Evolutionary conservation across 2,888 invertebrate genomes (phyloP).

Genomic region (Eucera pruinosa): DNA sequence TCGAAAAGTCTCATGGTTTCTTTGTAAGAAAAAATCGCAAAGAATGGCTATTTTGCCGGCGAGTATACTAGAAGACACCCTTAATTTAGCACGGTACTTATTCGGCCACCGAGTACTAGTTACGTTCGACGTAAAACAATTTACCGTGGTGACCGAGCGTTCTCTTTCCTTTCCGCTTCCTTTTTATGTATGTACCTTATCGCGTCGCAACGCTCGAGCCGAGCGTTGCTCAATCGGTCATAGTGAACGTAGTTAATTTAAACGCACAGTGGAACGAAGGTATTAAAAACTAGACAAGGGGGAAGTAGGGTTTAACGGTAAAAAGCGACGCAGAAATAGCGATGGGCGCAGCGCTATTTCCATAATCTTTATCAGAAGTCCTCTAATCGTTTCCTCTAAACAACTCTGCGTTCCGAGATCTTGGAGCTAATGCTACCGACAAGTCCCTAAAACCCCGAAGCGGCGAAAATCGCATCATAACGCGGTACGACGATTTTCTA

Average conservation of each 20-base stretch:
- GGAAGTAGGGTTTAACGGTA: constrained; percentile 27
- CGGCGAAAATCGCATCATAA: background rate
- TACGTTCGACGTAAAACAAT: background rate
- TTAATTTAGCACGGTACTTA: background rate
- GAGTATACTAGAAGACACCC: too few relatives aligned
- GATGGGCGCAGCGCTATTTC: constrained; percentile 3
- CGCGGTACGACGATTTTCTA: background rate
- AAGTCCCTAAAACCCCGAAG: background rate
- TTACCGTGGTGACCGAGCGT: constrained; percentile 6
- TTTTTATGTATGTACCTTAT: constrained; percentile 39
- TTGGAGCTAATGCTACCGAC: background rate
- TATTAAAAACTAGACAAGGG: constrained; percentile 37
- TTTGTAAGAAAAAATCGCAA: too few relatives aligned
- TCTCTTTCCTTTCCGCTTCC: background rate
- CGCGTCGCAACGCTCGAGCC: constrained; percentile 9
- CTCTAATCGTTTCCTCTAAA: too few relatives aligned
- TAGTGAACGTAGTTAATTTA: constrained; percentile 12
- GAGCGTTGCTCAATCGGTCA: constrained; percentile 14
- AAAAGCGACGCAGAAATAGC: constrained; percentile 34
- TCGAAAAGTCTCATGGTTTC: too few relatives aligned
- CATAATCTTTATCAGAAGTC: too few relatives aligned
- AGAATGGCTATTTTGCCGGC: too few relatives aligned
- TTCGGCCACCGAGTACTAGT: constrained; percentile 14
- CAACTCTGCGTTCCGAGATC: too few relatives aligned
- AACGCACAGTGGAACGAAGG: constrained; percentile 25